phyloP scores from a whole-genome alignment of 2,797 vertebrate species.

The Microctenopoma steveboyesi region DNA sequence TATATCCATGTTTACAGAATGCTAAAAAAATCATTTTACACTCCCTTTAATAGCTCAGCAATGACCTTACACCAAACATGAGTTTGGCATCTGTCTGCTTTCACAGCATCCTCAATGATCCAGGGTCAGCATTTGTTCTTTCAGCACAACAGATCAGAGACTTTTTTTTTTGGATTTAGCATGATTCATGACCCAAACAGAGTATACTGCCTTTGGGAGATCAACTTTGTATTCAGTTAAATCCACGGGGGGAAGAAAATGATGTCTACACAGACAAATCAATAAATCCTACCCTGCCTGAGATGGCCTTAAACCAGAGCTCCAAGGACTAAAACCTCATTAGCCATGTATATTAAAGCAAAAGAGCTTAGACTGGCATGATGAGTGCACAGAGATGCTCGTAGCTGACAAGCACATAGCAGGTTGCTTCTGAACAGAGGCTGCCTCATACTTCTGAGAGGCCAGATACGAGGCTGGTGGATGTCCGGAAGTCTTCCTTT shows the following conservation, averaged over 20 bases:
- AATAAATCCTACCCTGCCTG: conserved; percentile 38
- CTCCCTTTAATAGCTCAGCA: conserved; percentile 33
- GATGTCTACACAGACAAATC: conserved; percentile 42
- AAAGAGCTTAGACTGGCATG: conserved; percentile 23
- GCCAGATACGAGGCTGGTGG: conserved; percentile 54
- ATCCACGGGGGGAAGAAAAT: conserved; percentile 21
- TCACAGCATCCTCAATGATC: conserved; percentile 45
- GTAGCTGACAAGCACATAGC: conserved; percentile 37
- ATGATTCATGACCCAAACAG: conserved; percentile 32
- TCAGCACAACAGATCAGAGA: conserved; percentile 47
- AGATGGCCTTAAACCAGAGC: background rate
- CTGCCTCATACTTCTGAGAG: conserved; percentile 40
- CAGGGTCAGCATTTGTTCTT: conserved; percentile 53
- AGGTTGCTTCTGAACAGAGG: conserved; percentile 41
- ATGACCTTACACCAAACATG: conserved; percentile 25
- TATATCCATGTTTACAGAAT: conserved; percentile 24
- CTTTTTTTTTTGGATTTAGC: conserved; percentile 39
- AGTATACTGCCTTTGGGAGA: conserved; percentile 36
- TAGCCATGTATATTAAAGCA: conserved; percentile 57
- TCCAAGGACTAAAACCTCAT: conserved; percentile 61
- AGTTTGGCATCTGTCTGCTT: conserved; percentile 51
- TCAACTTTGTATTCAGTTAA: conserved; percentile 29
- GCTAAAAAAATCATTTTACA: conserved; percentile 26
- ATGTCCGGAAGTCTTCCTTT: conserved; percentile 86
- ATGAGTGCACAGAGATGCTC: conserved; percentile 32